Conservation (phyloP, 2,797 vertebrate species). For the Clarias laeviceps region DNA sequence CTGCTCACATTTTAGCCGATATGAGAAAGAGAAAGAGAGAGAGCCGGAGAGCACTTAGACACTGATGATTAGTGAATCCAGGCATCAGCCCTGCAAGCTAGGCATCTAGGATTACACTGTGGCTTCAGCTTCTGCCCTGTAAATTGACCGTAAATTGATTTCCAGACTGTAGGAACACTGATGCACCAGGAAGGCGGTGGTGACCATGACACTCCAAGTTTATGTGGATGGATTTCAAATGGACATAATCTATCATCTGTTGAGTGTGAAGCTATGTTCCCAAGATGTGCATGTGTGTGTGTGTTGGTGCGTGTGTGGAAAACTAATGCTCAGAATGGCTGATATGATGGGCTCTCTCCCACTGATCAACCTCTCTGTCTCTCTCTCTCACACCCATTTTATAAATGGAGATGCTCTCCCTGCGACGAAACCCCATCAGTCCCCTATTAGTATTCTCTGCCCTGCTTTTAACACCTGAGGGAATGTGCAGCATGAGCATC, state of each 20-base stretch:
- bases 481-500: conserved; percentile 51
- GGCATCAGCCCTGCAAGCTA: conserved; percentile 29
- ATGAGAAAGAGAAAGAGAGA: conserved; percentile 1
- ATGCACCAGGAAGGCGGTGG: not conserved
- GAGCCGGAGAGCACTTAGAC: conserved; percentile 8
- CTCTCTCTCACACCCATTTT: not conserved
- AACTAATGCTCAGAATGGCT: conserved; percentile 14
- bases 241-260: conserved; percentile 9
- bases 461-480: conserved; percentile 43
- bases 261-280: conserved; percentile 22
- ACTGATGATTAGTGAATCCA: conserved; percentile 4
- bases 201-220: not conserved
- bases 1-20: conserved; percentile 19
- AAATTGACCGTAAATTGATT: conserved; percentile 45
- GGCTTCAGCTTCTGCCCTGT: conserved; percentile 20
- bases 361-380: conserved; percentile 40
- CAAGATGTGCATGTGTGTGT: not conserved
- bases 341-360: conserved; percentile 18
- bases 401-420: conserved; percentile 21
- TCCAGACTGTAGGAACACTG: conserved; percentile 22
- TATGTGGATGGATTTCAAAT: conserved; percentile 4
- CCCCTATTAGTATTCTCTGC: conserved; percentile 50
- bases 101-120: conserved; percentile 36
- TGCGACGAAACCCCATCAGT: conserved; percentile 37
- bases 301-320: not conserved